phyloP scores from a whole-genome alignment of 2,888 invertebrate genomes.

The Platycheirus rosarum region DNA sequence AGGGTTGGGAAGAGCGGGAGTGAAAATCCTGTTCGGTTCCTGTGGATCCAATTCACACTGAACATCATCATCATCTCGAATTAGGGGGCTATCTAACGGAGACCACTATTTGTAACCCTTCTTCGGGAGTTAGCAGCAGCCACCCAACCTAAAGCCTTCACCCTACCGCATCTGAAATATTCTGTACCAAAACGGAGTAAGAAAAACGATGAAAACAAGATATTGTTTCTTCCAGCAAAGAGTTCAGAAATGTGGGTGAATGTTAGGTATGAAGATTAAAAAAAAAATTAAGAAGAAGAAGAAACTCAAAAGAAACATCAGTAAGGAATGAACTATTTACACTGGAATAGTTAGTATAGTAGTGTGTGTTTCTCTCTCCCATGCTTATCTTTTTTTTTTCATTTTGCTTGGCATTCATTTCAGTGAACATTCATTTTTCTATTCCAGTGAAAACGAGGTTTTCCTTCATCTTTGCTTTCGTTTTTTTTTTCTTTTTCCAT shows the following conservation, averaged over 20 bases:
- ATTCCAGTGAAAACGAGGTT: slow-evolving; percentile 65
- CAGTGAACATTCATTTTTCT: slow-evolving; percentile 70
- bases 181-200: slow-evolving; percentile 18
- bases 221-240: slow-evolving; percentile 46
- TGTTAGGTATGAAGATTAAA: not conserved
- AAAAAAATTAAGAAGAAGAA: slow-evolving; percentile 25
- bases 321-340: slow-evolving; percentile 41
- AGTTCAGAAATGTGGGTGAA: no score
- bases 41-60: slow-evolving; percentile 45
- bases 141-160: not conserved
- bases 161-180: not conserved
- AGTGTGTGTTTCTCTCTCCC: slow-evolving; percentile 38
- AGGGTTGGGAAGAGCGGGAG: not conserved
- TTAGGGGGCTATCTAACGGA: slow-evolving; percentile 36
- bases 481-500: slow-evolving; percentile 55
- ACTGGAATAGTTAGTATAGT: slow-evolving; percentile 39
- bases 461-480: slow-evolving; percentile 45
- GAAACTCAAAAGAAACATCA: slow-evolving; percentile 35
- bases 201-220: slow-evolving; percentile 68
- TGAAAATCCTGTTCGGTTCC: not conserved
- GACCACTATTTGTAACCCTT: slow-evolving; percentile 50
- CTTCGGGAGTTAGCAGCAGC: slow-evolving; percentile 24
- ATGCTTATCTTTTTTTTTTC: slow-evolving; percentile 47
- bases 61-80: slow-evolving; percentile 38
- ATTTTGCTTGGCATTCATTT: slow-evolving; percentile 64